phyloP scores from a whole-genome alignment of 2,113 vertebrate species.

The Beaufortia kweichowensis region DNA sequence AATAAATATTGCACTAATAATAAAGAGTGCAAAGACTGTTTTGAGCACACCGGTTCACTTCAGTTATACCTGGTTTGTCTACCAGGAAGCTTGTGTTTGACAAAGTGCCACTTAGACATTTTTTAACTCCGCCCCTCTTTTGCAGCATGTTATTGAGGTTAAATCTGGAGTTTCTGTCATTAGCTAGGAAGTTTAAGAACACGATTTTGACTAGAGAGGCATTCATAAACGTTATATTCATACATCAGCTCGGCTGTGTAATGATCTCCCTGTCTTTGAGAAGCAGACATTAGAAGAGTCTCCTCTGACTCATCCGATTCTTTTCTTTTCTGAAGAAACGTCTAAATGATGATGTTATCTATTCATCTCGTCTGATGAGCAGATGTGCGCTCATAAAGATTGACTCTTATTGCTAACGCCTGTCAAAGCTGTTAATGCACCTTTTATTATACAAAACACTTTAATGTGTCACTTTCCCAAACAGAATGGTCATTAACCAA shows the following conservation, averaged over 20 bases:
- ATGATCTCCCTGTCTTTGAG: constrained; percentile 15
- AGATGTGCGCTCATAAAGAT: constrained; percentile 9
- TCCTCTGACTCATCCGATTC: constrained; percentile 27
- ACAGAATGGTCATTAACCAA: not conserved
- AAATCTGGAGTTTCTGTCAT: not conserved
- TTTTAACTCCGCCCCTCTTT: too few relatives aligned
- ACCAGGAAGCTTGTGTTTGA: too few relatives aligned
- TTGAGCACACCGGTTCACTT: too few relatives aligned
- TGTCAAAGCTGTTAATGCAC: constrained; percentile 5
- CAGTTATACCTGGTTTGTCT: too few relatives aligned
- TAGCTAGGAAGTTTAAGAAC: not conserved
- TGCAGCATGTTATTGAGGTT: too few relatives aligned
- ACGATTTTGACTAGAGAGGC: not conserved
- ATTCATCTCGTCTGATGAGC: constrained; percentile 28
- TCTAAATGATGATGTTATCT: constrained; percentile 12
- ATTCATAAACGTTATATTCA: not conserved
- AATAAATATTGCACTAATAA: too few relatives aligned
- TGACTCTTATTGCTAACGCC: constrained; percentile 12
- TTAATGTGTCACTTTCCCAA: not conserved
- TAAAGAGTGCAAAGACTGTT: too few relatives aligned
- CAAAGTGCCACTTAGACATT: too few relatives aligned
- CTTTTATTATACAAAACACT: constrained; percentile 11
- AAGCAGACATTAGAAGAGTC: constrained; percentile 20
- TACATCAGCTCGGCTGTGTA: not conserved
- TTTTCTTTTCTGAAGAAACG: constrained; percentile 1